Evolutionary conservation across 2,797 vertebrate genomes (phyloP), one percentile per base, ranked within the genome.

Genomic region (Peromyscus attwateri): DNA sequence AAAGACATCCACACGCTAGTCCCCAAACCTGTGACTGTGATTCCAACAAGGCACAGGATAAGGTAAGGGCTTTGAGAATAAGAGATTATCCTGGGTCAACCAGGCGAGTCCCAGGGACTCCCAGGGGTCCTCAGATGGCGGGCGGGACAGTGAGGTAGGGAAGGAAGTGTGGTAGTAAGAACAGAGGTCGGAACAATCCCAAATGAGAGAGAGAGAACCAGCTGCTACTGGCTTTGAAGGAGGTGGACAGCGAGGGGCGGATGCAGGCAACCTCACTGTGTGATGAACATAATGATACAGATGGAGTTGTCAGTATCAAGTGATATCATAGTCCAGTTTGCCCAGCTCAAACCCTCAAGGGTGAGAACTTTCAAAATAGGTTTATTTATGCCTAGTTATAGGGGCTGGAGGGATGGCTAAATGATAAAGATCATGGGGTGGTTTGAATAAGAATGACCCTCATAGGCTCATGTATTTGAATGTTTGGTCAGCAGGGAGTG

Each of bases 251-350:
- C 19, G 6, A 11, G 19, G 52, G n/a, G 13, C 46, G 1, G 34
- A 13, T 34, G 27, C 0, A 0, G 7, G 21, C 3, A 0, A 3
- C 49, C 70, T 60, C 17, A 4, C 31, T 16, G 76, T 79, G 3
- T 31, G 29, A 34, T 79, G 76, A 52, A 17, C 29, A 21, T 34
- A 34, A 52, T 10, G 31, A 11, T 4, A 2, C 46, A 79, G 29
- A 52, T 5, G 9, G 6, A 31, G 8, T 34, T 76, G 43, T 23
- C 49, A 12, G 40, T 25, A n/a, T 75, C 31, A 34, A 91, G 37
- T 34, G 37, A 40, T n/a, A 14, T 57, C 75, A 64, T 34, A 7
- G 19, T 68, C 29, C 9, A 13, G 3, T 21, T 43, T 52, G n/a
- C 27, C 14, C 21, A 55, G n/a, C 57, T 31, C 12, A 64, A 40